Base-by-base conservation (phyloP, 2,888 invertebrate genomes). In the Monoplex corrugatus region DNA sequence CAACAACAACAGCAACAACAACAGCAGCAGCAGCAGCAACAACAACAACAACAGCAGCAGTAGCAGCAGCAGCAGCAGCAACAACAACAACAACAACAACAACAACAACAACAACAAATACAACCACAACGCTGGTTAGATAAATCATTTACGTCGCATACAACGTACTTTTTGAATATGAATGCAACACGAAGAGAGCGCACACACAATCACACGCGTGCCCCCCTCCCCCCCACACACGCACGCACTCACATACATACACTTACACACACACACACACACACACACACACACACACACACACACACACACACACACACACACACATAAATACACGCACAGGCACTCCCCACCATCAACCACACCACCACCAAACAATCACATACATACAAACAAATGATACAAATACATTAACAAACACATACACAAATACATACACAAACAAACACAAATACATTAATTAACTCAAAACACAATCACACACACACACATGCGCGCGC, bases 371-470 rank as follows among this genome's bases (percentile, higher is more conserved):
- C 50, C 8, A 50, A 13, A 13, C 35, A 35, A 32, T 2, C 75
- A 35, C 75, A 35, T 35, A 72, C 72, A 35, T 35, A 72, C 72
- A 35, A 10, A 35, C 35, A n/a, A n/a, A 68, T n/a, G n/a, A 68
- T n/a, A 68, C 28, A 68, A 8, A 68, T n/a, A 68, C 10, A n/a
- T n/a, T n/a, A n/a, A n/a, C n/a, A 1, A 28, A 82, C 82, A 57
- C 84, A 84, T 38, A 57, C 57, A 35, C 84, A 57, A 19, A 84
- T 57, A 84, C 57, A 57, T 38, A 50, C 84, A 84, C 38, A 57
- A 35, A 57, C 57, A 57, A 38, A 57, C 85, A 40, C 63, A 63
- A 63, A 23, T 28, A 63, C 28, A 68, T 28, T 28, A 13, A 68
- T n/a, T 28, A 1, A 6, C 0, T 28, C 63, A 68, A 68, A 68